Base-by-base conservation (phyloP, 2,113 vertebrate species). In the Rhabdornis inornatus region DNA sequence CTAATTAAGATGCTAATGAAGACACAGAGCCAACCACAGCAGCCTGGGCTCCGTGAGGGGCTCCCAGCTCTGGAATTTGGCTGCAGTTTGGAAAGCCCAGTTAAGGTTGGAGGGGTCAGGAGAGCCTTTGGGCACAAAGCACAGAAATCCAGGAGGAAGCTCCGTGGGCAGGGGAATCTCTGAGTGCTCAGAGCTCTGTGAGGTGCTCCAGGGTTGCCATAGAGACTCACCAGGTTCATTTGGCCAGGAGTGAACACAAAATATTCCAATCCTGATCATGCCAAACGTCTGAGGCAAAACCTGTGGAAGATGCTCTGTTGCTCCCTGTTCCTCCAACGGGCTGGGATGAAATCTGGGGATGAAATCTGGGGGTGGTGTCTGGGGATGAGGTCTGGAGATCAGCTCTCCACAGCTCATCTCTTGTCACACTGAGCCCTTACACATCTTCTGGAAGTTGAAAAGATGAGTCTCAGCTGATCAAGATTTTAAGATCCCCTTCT, bases 1-100 rank as follows among this genome's bases (percentile, higher is more conserved):
- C 64, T 92, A 89, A 91, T 94, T 74, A 78, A 74, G 78, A 37
- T 91, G 74, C 40, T 92, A 91, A 95, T 39, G 90, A 89, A 79
- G 90, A 52, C 42, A 30, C 21, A 6, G 49, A 87, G 60, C 55
- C 83, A 75, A 31, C 28, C 3, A 10, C 44, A n/a, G 70, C 3
- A 40, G 45, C 42, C 47, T 18, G 56, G 83, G 72, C 70, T 82
- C 70, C 13, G 5, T 0, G 0, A 2, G 11, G 55, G 70, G 65
- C 78, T 74, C 63, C 74, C 72, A 35, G 49, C 75, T 40, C 63
- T 83, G 61, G 72, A 45, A 5, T 60, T 61, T 61, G 77, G 72
- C 68, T 39, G 45, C 1, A 1, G 14, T 31, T 83, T 61, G 72
- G 79, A n/a, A 71, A 64, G 6, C 8, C 19, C 65, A 57, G 69